Evolutionary conservation across 92 coral and sea anemone genomes (phyloP), one percentile per base, ranked within the genome.

Genomic region (Desmophyllum pertusum): DNA sequence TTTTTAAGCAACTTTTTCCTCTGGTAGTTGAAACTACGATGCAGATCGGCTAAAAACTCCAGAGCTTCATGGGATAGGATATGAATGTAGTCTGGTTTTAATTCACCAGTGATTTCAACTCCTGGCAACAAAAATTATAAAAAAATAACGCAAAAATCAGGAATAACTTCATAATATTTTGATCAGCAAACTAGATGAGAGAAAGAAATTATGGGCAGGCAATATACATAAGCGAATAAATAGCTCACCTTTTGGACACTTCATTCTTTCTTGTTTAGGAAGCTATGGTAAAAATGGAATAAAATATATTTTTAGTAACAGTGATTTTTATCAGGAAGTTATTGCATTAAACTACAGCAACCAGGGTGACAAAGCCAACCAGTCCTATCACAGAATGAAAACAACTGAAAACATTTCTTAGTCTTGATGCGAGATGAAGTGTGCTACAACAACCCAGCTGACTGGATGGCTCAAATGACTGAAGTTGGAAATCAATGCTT

Each of bases 21-120:
- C 82, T 77, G 89, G 83, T 96, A 96, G 93, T 96, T 96, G 89
- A 96, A 96, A 71, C 98, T 86, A 13, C 98, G 95, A 79, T 96
- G 99, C 62, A 96, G 91, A 51, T 96, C 99, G 50, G 99, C 96
- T 73, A 96, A 85, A 73, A 96, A 94, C 67, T 89, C 94, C 75
- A 96, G 88, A 50, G 99, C 99, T 84, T 94, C 98, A 88, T 84
- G 85, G 1, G 96, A 81, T 38, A 96, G 73, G 45, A 96, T 89
- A 57, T 92, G 85, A 46, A 80, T 48, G 77, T 96, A 92, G 38
- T 93, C 91, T 50, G 93, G 85, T 62, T 94, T 89, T 25, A 96
- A 37, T 73, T 92, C 98, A 14, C 98, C 98, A 76, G 89, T 90
- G 57, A 96, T 85, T 75, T 94, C 95, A 61, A 96, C 91, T 66